Base-by-base conservation (phyloP, 37 sponge, comb jelly and placozoan species). In the Agelas oroides region DNA sequence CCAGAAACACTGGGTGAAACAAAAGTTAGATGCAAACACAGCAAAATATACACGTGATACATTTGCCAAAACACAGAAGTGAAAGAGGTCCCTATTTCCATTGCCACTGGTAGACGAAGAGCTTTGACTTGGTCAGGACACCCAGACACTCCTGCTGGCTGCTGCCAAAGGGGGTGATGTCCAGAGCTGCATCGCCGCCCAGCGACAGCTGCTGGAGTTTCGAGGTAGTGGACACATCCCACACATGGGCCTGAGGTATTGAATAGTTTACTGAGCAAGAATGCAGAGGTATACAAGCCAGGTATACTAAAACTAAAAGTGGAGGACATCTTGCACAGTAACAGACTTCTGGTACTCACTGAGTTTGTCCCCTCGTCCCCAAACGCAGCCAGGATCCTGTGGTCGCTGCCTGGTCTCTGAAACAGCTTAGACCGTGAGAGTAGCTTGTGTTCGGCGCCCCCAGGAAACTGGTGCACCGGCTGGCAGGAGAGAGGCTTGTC, bases 391-490 rank as follows among this genome's bases (percentile, higher is more conserved):
- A 89, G 72, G 0, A 92, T 64, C 31, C 65, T 40, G 23, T 75
- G 79, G 13, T 87, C 76, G 54, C 30, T 31, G 11, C 63, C 70
- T 27, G 96, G 96, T 53, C 78, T 46, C 54, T 58, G 80, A 72
- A 89, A 95, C 54, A 95, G 76, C 18, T 24, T 52, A 14, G 96
- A 92, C 28, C 88, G 82, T 28, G 96, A 92, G 36, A 95, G 83
- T 11, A 92, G 72, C 31, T 73, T 89, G 71, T 90, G 75, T 19
- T 77, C 52, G 27, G 81, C 21, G 46, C 96, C 90, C 25, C 96
- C 96, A 8, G 59, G 71, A 73, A 95, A 95, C 74, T 89, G 86
- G 69, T 95, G 84, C 30, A 90, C 63, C 23, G 65, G 73, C 17
- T 78, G 81, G 41, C 80, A 85, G 23, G 72, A 41, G 33, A 84